Conservation (phyloP, 2,888 invertebrate species). For the Spialia ferax region DNA sequence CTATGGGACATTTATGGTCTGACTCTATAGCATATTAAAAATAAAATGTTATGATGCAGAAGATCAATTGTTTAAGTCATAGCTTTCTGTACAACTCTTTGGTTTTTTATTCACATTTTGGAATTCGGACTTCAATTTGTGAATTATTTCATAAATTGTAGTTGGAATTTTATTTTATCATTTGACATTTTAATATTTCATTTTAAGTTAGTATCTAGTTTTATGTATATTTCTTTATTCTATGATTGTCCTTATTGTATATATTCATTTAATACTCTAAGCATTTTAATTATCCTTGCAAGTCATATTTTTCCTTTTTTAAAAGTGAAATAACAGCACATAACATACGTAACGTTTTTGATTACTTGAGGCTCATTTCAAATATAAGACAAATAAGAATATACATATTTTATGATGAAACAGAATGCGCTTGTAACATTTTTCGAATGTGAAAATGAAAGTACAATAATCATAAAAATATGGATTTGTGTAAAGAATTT, state of each 20-base stretch:
- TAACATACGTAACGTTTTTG: too few relatives aligned
- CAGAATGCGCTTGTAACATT: conserved; percentile 70
- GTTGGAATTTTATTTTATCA: conserved; percentile 56
- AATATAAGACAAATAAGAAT: conserved; percentile 43
- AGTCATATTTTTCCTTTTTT: conserved; percentile 13
- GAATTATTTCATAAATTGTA: neutral
- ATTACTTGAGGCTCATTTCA: conserved; percentile 67
- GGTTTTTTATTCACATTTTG: neutral
- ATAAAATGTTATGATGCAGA: conserved; percentile 22
- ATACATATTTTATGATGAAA: conserved; percentile 48
- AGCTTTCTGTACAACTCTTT: neutral
- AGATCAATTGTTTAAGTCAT: conserved; percentile 10
- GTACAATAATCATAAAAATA: conserved; percentile 77
- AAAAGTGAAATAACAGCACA: too few relatives aligned
- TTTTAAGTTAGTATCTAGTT: conserved; percentile 29
- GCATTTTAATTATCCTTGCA: conserved; percentile 46
- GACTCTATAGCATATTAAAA: conserved; percentile 27
- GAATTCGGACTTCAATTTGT: neutral
- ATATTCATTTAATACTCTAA: conserved; percentile 19
- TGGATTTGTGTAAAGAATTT: conserved; percentile 73
- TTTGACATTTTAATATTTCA: conserved; percentile 61
- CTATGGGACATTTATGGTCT: conserved; percentile 30
- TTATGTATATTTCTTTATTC: neutral
- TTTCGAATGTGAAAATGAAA: conserved; percentile 72
- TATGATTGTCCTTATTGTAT: conserved; percentile 43